Evolutionary conservation across 2,888 invertebrate genomes (phyloP).

Genomic region (Meloe dianella): DNA sequence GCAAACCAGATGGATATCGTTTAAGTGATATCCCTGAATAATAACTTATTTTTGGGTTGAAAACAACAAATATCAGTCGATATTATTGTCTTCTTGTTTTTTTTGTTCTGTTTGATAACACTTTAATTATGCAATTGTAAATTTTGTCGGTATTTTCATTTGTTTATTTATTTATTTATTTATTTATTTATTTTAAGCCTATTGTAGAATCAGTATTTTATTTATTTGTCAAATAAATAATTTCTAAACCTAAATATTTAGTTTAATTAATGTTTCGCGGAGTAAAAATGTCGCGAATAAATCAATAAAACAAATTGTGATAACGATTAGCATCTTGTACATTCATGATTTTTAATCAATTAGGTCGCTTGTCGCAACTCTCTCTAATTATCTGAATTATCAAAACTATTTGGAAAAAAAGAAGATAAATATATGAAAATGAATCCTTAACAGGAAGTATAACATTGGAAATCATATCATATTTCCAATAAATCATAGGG

Average conservation of each 20-base stretch:
- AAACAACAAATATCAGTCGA: background rate
- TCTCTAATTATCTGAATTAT: too few relatives aligned
- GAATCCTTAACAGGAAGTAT: background rate
- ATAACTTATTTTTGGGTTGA: background rate
- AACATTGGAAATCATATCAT: background rate
- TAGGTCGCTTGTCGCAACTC: background rate
- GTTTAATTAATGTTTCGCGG: background rate
- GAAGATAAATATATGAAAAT: background rate
- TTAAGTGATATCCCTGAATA: slow-evolving; percentile 66
- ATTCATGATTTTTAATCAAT: background rate
- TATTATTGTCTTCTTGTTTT: too few relatives aligned
- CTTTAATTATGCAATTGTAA: background rate
- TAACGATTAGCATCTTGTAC: background rate
- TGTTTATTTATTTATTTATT: background rate
- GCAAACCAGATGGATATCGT: slow-evolving; percentile 66
- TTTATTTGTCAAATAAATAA: background rate
- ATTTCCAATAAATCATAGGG: background rate
- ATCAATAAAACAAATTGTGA: background rate
- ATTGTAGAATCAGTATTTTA: slow-evolving; percentile 2
- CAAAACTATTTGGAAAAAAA: background rate
- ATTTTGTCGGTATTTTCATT: background rate
- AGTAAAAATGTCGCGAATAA: background rate
- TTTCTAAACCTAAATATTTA: too few relatives aligned
- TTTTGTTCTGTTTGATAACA: background rate
- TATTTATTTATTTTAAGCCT: background rate